These are phyloP conservation scores for Ophion obscuratus DNA, from an alignment of 2,888 invertebrate species.

Conservation along the genomic window DNA sequence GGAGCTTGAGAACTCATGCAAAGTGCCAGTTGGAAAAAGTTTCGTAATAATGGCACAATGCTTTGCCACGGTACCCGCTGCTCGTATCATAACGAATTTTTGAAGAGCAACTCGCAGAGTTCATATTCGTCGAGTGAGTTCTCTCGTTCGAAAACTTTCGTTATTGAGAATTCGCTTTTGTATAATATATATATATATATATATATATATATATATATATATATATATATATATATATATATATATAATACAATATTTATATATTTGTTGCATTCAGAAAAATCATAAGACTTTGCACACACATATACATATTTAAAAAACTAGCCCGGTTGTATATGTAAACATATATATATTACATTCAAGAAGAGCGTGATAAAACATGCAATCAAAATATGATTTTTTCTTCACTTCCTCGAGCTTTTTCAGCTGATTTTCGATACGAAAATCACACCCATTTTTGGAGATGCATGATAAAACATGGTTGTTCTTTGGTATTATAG, in stretches of 20 bases:
- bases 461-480: no score
- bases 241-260: background rate
- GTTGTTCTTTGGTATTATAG: no score
- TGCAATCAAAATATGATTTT: no score
- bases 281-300: background rate
- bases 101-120: constrained; percentile 43
- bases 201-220: background rate
- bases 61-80: constrained; percentile 58
- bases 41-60: constrained; percentile 77
- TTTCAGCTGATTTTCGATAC: no score
- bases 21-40: constrained; percentile 70
- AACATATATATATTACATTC: background rate
- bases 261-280: background rate
- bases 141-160: constrained; percentile 36
- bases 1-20: background rate
- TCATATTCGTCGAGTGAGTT: constrained; percentile 43
- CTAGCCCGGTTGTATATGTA: no score
- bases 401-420: no score
- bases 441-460: no score
- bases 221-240: background rate
- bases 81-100: constrained; percentile 69
- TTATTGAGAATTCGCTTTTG: constrained; percentile 31
- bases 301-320: no score
- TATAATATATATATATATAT: background rate
- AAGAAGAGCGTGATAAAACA: no score